Conservation (phyloP, 1,140 invertebrate genomes). For the Yoshiicerus persimilis region DNA sequence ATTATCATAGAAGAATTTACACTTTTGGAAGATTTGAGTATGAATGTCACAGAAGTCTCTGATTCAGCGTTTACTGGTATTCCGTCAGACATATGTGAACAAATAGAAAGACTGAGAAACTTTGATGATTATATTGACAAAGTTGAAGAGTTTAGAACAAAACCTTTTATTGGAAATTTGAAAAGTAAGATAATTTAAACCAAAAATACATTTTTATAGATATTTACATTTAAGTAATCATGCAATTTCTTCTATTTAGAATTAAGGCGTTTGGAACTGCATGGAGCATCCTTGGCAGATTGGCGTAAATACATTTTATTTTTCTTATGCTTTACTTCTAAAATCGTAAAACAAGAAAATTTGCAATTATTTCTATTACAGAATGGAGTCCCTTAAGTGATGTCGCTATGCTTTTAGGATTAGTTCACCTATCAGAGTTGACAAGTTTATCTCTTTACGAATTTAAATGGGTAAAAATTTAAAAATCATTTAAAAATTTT, state of each 20-base stretch:
- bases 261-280: constrained; percentile 28
- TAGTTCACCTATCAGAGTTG: constrained; percentile 19
- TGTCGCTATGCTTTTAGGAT: constrained; percentile 26
- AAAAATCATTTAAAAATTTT: too few relatives aligned
- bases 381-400: constrained; percentile 31
- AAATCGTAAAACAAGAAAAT: too few relatives aligned
- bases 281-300: constrained; percentile 31
- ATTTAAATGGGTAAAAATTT: constrained; percentile 36
- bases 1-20: constrained; percentile 23
- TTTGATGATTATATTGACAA: background rate
- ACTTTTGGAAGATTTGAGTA: constrained; percentile 21
- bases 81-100: constrained; percentile 11
- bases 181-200: background rate
- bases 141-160: background rate
- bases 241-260: background rate
- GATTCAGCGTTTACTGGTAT: constrained; percentile 35
- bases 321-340: too few relatives aligned
- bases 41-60: constrained; percentile 30
- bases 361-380: too few relatives aligned
- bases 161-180: constrained; percentile 8
- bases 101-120: constrained; percentile 37
- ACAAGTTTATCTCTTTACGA: constrained; percentile 36
- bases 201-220: background rate
- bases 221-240: background rate
- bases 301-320: background rate